Evolutionary conservation across 2,113 vertebrate species (phyloP).

Genomic region (Oostethus manadensis): DNA sequence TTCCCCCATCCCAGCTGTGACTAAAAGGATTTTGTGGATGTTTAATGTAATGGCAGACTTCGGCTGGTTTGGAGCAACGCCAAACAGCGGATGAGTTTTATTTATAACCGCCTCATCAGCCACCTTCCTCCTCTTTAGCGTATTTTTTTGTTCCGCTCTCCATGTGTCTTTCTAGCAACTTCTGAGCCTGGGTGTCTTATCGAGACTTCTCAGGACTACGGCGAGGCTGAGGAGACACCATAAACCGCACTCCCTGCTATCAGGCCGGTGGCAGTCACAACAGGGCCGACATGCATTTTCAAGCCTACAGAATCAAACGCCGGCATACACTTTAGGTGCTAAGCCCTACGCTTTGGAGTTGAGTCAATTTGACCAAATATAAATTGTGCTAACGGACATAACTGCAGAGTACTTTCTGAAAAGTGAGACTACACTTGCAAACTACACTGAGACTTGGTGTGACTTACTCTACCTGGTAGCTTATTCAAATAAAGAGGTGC

Average conservation of each 20-base stretch:
- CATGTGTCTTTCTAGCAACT: constrained; percentile 52
- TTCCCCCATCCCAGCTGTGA: constrained; percentile 64
- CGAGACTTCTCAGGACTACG: constrained; percentile 61
- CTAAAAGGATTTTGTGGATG: constrained; percentile 69
- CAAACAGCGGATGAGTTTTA: constrained; percentile 41
- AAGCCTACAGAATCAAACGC: constrained; percentile 27
- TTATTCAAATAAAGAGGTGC: constrained; percentile 54
- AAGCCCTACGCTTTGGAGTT: constrained; percentile 29
- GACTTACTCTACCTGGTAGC: constrained; percentile 36
- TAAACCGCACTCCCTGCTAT: constrained; percentile 58
- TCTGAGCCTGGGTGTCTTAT: constrained; percentile 64
- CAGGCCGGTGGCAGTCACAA: constrained; percentile 48
- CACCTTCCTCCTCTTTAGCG: constrained; percentile 21
- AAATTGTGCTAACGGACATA: constrained; percentile 52
- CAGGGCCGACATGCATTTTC: constrained; percentile 50
- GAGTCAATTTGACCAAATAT: constrained; percentile 27
- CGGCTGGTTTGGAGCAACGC: constrained; percentile 47
- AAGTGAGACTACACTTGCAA: constrained; percentile 37
- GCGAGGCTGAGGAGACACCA: constrained; percentile 50
- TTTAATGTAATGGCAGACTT: constrained; percentile 55
- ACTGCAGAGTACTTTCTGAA: constrained; percentile 45
- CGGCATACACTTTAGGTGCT: constrained; percentile 30
- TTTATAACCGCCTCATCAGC: constrained; percentile 27
- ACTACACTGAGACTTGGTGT: constrained; percentile 37
- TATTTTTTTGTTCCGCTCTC: constrained; percentile 51